Conservation (phyloP, 2,888 invertebrate genomes). For the Tenodera sinensis region DNA sequence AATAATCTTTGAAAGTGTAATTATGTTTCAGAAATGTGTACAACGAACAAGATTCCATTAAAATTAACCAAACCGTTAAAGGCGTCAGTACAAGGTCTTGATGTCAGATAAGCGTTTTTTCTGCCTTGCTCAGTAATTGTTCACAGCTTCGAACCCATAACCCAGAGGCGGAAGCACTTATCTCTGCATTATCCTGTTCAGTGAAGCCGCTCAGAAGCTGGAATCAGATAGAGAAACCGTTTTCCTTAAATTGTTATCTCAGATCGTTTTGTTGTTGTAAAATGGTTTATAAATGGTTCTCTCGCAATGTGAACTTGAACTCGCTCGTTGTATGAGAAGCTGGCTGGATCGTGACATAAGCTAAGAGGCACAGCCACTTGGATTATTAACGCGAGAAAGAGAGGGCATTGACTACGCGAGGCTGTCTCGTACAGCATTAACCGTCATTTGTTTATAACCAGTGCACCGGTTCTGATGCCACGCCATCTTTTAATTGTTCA, state of each 20-base stretch:
- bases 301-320: background rate
- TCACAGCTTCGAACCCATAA: background rate
- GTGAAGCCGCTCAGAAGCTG: background rate
- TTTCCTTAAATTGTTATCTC: background rate
- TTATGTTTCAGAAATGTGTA: background rate
- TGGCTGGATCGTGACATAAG: background rate
- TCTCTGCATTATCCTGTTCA: slow-evolving; percentile 1
- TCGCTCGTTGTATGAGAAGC: background rate
- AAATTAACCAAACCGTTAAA: background rate
- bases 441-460: background rate
- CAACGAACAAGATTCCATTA: background rate
- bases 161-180: background rate
- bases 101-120: background rate
- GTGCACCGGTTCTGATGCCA: too few relatives aligned
- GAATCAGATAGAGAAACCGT: background rate
- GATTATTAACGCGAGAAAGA: background rate
- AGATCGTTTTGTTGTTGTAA: background rate
- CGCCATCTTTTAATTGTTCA: too few relatives aligned
- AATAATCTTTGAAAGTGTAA: background rate
- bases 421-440: background rate
- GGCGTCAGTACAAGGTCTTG: background rate
- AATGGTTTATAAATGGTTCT: background rate
- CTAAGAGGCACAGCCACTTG: background rate
- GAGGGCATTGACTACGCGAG: background rate
- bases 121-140: background rate